A percentile compares a stretch with the other conserved stretches of the same genome.
Evolutionary conservation across 2,888 invertebrate species (phyloP).

Genomic region (Epinotia nisella): DNA sequence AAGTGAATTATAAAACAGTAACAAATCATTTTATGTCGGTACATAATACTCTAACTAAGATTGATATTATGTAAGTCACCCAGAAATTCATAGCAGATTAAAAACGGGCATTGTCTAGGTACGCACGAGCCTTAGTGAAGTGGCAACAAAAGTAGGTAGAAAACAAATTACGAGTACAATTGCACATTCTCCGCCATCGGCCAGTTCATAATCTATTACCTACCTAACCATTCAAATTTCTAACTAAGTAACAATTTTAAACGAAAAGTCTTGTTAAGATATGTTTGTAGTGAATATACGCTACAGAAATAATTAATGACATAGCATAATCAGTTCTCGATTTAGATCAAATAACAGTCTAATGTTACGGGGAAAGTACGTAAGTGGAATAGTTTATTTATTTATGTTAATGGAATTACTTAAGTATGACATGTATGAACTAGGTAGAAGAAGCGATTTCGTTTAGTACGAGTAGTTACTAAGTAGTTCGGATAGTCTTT

Average conservation of each 20-base stretch:
- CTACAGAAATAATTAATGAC: conserved; percentile 30
- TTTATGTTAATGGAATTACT: no score
- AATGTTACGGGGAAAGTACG: conserved; percentile 27
- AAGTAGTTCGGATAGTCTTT: not conserved
- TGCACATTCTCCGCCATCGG: not conserved
- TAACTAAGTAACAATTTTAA: conserved; percentile 27
- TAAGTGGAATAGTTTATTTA: conserved; percentile 6
- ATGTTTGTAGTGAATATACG: conserved; percentile 36
- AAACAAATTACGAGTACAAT: not conserved
- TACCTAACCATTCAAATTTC: conserved; percentile 20
- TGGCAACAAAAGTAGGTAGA: not conserved
- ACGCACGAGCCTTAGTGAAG: not conserved
- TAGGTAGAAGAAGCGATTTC: not conserved
- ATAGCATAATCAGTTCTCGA: conserved; percentile 40
- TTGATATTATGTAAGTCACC: not conserved
- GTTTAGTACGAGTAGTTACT: not conserved
- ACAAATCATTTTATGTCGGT: not conserved
- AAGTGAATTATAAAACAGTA: not conserved
- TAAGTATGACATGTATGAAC: not conserved
- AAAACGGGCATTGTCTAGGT: not conserved
- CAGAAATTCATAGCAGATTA: not conserved
- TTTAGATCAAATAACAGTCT: conserved; percentile 41
- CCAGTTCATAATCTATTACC: conserved; percentile 6
- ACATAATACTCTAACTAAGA: not conserved
- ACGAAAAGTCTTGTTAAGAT: conserved; percentile 40